Evolutionary conservation across 1,140 invertebrate species (phyloP), one percentile per base, ranked within the genome.

Genomic region (Procambarus clarkii): DNA sequence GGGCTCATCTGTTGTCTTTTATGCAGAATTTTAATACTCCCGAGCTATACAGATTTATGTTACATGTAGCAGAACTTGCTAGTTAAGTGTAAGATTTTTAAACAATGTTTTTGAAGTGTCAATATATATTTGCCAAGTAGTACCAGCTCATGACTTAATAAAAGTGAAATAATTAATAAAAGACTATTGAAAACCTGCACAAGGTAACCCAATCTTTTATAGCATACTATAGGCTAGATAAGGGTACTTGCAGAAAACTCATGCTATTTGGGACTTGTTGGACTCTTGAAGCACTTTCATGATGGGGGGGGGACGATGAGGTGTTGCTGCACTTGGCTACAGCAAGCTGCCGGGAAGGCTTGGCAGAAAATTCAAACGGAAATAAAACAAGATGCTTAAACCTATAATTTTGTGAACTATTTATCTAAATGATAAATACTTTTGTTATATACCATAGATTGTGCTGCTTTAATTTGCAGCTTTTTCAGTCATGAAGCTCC

Each of bases 241-340:
- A 81, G 48, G 48, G 79, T 54, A 58, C 79, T 81, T n/a, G 9
- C 79, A 81, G 79, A n/a, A 85, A 60, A 85, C 60, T 71, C 83
- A 74, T 85, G 83, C 83, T 85, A 85, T 71, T 74, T 21, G 74
- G 83, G 83, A 85, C 69, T 85, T 85, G 83, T 85, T 85, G 83
- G 83, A 85, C 83, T 85, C 64, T 48, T 71, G 74, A 85, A 85
- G 83, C 83, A 69, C 74, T 85, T 85, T 60, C 83, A 85, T 74
- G 64, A 84, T 84, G 79, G 69, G 69, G 78, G n/a, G 78, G 79
- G 83, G 83, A 85, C 83, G 83, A 69, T 85, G 83, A 85, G 83
- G 69, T 85, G 83, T 44, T 48, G 83, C 24, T 18, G 74, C 83
- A 71, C 64, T 85, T 60, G 64, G 74, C 69, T 45, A 71, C 46